These are phyloP conservation scores for Cinclus mexicanus DNA, from an alignment of 2,113 vertebrate genomes.

Conservation along the genomic window DNA sequence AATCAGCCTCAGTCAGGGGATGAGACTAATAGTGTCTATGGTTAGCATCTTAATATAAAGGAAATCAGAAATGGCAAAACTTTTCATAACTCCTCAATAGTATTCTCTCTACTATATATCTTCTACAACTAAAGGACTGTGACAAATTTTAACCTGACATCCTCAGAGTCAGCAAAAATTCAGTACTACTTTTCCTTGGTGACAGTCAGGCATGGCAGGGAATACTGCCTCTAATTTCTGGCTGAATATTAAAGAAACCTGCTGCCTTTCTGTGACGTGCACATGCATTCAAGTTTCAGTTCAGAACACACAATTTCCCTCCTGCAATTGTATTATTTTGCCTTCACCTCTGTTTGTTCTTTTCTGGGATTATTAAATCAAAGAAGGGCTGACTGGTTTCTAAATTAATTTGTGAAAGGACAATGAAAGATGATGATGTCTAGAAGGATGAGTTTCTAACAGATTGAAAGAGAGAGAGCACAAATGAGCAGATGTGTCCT, in stretches of 20 bases:
- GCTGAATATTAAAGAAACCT: background rate
- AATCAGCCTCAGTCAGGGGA: background rate
- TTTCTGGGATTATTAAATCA: background rate
- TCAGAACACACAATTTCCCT: background rate
- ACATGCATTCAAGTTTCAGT: background rate
- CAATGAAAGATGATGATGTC: background rate
- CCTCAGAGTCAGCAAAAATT: background rate
- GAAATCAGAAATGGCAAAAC: slow-evolving; percentile 8
- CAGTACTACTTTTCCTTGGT: background rate
- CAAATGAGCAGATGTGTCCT: background rate
- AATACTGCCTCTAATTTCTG: background rate
- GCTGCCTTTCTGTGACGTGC: background rate
- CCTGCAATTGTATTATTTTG: background rate
- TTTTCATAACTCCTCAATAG: background rate
- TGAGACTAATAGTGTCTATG: background rate
- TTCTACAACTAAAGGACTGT: background rate
- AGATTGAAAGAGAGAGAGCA: background rate
- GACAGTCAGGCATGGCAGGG: background rate
- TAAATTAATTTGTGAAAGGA: slow-evolving; percentile 15
- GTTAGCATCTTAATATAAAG: background rate
- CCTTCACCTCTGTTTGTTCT: background rate
- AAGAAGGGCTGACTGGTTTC: background rate
- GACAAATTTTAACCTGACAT: background rate
- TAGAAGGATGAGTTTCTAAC: background rate
- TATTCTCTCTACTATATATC: background rate